Evolutionary conservation across 2,113 vertebrate genomes (phyloP).

Genomic region (Hippocampus barbouri): DNA sequence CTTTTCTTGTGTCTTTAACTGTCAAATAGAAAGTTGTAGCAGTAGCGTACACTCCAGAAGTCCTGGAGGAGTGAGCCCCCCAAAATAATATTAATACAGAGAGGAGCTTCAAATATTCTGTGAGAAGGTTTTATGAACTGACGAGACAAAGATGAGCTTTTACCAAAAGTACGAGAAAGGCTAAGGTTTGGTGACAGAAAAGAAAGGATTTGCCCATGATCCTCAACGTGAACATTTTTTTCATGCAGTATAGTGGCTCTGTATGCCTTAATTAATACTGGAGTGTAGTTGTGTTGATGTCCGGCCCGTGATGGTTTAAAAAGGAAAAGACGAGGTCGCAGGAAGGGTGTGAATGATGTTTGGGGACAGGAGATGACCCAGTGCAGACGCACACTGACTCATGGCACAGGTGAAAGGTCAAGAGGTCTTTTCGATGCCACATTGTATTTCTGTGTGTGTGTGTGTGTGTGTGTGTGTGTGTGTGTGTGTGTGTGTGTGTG

Average conservation of each 20-base stretch:
- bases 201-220: neutral
- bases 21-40: neutral
- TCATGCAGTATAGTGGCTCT: no score
- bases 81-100: no score
- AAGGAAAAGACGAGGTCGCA: conserved; percentile 40
- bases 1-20: neutral
- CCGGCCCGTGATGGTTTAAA: conserved; percentile 23
- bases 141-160: no score
- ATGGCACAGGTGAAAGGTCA: conserved; percentile 46
- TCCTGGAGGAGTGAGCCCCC: no score
- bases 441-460: conserved; percentile 24
- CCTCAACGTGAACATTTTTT: no score
- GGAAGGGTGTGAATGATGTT: conserved; percentile 28
- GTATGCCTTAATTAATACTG: neutral
- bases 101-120: no score
- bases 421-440: conserved; percentile 45
- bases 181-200: neutral
- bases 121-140: no score
- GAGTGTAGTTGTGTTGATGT: neutral
- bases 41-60: no score
- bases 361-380: conserved; percentile 37
- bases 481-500: no score
- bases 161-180: no score
- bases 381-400: conserved; percentile 16
- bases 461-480: neutral